phyloP scores from a whole-genome alignment of 1,140 invertebrate genomes.

The Diachasma alloeum region DNA sequence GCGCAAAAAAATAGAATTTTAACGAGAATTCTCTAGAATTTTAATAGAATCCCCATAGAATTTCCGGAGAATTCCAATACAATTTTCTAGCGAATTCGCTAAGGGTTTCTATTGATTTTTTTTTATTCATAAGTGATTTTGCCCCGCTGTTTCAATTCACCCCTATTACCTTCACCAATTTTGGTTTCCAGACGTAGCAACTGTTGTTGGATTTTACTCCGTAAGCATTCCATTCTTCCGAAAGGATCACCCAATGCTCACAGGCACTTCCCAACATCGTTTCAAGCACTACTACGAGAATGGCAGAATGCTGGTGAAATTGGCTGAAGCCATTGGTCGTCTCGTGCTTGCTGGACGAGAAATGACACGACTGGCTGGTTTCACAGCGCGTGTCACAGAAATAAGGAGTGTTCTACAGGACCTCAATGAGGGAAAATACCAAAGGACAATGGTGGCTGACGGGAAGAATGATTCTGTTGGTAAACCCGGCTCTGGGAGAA shows the following conservation, averaged over 20 bases:
- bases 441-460: conserved; percentile 85
- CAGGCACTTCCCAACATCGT: conserved; percentile 62
- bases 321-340: conserved; percentile 96
- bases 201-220: conserved; percentile 93
- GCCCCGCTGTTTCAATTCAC: no score
- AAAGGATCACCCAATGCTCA: conserved; percentile 71
- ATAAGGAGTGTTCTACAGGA: conserved; percentile 88
- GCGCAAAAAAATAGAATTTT: no score
- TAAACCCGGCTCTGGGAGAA: conserved; percentile 78
- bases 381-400: conserved; percentile 91
- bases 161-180: no score
- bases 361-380: conserved; percentile 91
- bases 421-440: conserved; percentile 85
- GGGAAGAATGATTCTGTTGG: conserved; percentile 50
- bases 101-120: no score
- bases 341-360: conserved; percentile 93
- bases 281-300: conserved; percentile 91
- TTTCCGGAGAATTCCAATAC: no score
- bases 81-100: no score
- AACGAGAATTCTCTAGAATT: no score
- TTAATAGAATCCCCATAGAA: no score
- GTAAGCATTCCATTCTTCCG: conserved; percentile 94
- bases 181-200: conserved; percentile 83
- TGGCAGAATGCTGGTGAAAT: conserved; percentile 95
- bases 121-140: no score